Evolutionary conservation across 2,888 invertebrate species (phyloP).

Genomic region (Leptopterna dolabrata): DNA sequence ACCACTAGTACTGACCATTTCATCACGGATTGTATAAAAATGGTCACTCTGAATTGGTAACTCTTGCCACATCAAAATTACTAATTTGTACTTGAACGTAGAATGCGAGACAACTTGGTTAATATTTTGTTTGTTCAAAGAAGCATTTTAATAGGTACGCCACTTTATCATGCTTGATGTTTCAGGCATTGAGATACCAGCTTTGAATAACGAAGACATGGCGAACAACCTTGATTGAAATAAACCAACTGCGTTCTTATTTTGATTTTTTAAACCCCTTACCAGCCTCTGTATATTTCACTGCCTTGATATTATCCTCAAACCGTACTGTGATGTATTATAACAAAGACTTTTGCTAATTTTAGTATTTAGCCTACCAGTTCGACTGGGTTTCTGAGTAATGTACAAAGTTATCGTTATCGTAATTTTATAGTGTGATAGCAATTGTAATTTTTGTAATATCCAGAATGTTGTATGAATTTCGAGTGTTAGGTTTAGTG

Average conservation of each 20-base stretch:
- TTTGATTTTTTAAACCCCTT: background rate
- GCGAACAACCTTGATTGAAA: conserved; percentile 11
- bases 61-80: too few species aligned
- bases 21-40: too few species aligned
- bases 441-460: background rate
- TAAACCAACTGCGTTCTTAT: background rate
- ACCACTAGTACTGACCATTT: too few species aligned
- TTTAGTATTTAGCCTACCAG: background rate
- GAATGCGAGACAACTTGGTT: too few species aligned
- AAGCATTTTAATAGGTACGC: too few species aligned
- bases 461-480: background rate
- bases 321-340: conserved; percentile 36
- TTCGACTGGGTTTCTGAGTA: background rate
- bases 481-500: background rate
- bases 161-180: too few species aligned
- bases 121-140: too few species aligned
- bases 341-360: conserved; percentile 34
- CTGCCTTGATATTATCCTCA: conserved; percentile 27
- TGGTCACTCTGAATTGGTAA: too few species aligned
- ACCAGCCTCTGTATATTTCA: background rate
- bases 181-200: conserved; percentile 26
- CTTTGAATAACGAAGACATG: conserved; percentile 15
- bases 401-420: conserved; percentile 10
- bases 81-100: too few species aligned
- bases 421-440: background rate